Percentiles rank a stretch among this genome's conserved stretches.
These are phyloP conservation scores for Petrocephalus sullivani DNA, from an alignment of 2,797 vertebrate genomes.

Conservation along the genomic window DNA sequence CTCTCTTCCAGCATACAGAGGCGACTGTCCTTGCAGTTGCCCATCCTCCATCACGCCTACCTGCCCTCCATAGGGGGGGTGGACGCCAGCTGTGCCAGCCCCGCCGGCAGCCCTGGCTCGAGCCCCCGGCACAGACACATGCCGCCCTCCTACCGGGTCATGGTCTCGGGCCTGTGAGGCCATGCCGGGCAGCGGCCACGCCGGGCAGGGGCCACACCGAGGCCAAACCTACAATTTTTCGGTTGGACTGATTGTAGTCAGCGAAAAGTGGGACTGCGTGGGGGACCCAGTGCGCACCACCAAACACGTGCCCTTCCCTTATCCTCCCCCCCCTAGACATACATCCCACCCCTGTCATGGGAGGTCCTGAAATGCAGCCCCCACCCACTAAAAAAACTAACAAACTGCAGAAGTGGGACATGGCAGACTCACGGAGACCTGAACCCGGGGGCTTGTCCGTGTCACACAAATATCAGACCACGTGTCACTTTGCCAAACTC, in stretches of 20 bases:
- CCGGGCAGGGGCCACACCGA: conserved; percentile 35
- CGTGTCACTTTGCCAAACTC: conserved; percentile 49
- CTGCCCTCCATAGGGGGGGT: conserved; percentile 98
- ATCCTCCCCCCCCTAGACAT: conserved; percentile 26
- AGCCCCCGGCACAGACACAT: conserved; percentile 98
- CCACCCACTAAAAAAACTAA: conserved; percentile 30
- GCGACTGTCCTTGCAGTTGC: conserved; percentile 94
- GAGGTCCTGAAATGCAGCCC: conserved; percentile 47
- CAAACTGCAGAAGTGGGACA: conserved; percentile 50
- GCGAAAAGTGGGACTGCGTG: conserved; percentile 63
- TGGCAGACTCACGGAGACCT: conserved; percentile 65
- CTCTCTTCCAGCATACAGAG: conserved; percentile 84
- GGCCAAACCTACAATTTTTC: conserved; percentile 44
- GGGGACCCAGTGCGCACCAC: conserved; percentile 62
- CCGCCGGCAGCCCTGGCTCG: conserved; percentile 88
- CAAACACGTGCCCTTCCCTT: conserved; percentile 46
- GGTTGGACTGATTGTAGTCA: conserved; percentile 68
- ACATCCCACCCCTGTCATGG: conserved; percentile 47
- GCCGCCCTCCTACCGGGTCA: conserved; percentile 95
- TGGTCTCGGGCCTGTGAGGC: conserved; percentile 97
- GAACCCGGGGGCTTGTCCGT: conserved; percentile 52
- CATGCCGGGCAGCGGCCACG: neutral
- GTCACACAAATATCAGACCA: conserved; percentile 48
- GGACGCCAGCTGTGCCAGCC: conserved; percentile 94
- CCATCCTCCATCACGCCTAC: conserved; percentile 96